Percentiles rank a stretch among this genome's conserved stretches.
These are phyloP conservation scores for Bufotes viridis DNA, from an alignment of 2,797 vertebrate genomes.

Conservation along the genomic window DNA sequence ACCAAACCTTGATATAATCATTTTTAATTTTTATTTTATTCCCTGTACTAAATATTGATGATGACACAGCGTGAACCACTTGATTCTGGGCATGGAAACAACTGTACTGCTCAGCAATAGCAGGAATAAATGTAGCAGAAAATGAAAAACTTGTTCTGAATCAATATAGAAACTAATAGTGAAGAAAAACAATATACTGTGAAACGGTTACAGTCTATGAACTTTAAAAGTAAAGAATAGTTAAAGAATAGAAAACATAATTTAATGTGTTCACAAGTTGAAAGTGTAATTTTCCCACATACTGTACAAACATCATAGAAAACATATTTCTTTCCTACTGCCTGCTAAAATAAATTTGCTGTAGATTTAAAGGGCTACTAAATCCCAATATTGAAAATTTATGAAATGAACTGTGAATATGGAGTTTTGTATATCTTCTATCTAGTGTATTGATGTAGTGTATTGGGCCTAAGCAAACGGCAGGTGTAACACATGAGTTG, in stretches of 20 bases:
- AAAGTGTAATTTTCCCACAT: not conserved
- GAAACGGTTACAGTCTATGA: constrained; percentile 48
- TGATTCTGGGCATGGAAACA: constrained; percentile 52
- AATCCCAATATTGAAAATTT: not conserved
- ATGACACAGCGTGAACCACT: constrained; percentile 39
- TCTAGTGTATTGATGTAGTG: too few species aligned
- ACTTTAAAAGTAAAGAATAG: constrained; percentile 46
- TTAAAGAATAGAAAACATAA: constrained; percentile 39
- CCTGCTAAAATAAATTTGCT: not conserved
- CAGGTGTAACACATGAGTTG: too few species aligned
- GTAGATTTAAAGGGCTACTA: not conserved
- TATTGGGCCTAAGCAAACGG: too few species aligned
- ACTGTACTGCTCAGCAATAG: constrained; percentile 49
- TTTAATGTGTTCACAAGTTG: constrained; percentile 9
- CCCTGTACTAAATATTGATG: constrained; percentile 48
- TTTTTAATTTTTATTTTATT: constrained; percentile 53
- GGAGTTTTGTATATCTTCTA: too few species aligned
- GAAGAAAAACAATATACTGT: constrained; percentile 54
- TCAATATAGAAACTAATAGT: constrained; percentile 48
- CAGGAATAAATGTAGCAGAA: constrained; percentile 54
- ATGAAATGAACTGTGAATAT: not conserved
- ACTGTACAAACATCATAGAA: not conserved
- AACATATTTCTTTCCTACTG: not conserved
- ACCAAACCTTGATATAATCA: constrained; percentile 40
- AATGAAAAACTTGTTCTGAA: constrained; percentile 53